Evolutionary conservation across 2,797 vertebrate species (phyloP), one percentile per base, ranked within the genome.

Genomic region (Cephalopachus bancanus): DNA sequence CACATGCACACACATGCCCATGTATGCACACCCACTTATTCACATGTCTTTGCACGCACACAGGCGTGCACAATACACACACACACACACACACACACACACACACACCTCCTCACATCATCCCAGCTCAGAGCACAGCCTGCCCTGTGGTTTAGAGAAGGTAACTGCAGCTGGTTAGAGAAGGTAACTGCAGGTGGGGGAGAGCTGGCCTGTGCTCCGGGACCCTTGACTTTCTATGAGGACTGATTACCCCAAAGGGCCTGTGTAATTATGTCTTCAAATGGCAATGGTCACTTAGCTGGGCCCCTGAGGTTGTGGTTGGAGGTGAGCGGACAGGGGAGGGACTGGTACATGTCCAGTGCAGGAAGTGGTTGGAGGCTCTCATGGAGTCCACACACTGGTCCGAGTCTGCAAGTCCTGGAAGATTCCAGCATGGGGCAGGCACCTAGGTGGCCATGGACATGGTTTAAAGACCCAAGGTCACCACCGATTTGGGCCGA

Each of bases 71-170:
- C 60, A 62, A 16, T 59, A 37, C 37, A 37, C 37, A 37, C 37
- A 37, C 37, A 37, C 37, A 37, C n/a, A 37, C 37, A 37, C 37
- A 37, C 37, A 37, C 37, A 37, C 37, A 37, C n/a, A 71, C n/a
- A 71, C n/a, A n/a, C 20, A 17, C 5, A 9, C 9, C 17, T 71
- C 17, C 67, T 20, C 67, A 20, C 8, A 33, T 20, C n/a, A 71
- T 4, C 19, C 16, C 4, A 71, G 67, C n/a, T 64, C n/a, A 71
- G 67, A 22, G 24, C 71, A 26, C 71, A 74, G 20, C 65, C 28
- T 17, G 0, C 64, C 26, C 6, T 0, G 1, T 30, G 5, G 12
- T 14, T 15, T 28, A 30, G 64, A 11, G 12, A 11, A 65, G 64
- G 24, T 11, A 30, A 8, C 69, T 72, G 33, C 10, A 5, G 19